Evolutionary conservation across 2,888 invertebrate genomes (phyloP).

Genomic region (Zaprionus obscuricornis): DNA sequence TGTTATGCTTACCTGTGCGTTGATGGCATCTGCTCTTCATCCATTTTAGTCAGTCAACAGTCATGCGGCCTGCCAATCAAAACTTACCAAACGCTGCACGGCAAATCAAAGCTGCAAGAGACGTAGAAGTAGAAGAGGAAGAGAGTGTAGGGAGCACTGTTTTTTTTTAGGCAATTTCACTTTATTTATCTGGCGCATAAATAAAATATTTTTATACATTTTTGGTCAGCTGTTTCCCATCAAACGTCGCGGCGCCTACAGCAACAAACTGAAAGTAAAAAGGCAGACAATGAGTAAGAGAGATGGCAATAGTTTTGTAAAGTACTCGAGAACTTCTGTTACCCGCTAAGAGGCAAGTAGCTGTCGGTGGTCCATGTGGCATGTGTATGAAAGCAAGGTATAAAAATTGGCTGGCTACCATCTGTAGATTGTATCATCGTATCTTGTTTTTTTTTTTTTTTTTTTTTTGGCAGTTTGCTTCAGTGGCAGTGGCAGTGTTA

Average conservation of each 20-base stretch:
- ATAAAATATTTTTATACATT: constrained; percentile 69
- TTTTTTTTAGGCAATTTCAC: constrained; percentile 35
- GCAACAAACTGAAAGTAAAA: not conserved
- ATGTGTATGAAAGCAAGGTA: too few relatives aligned
- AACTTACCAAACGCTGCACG: constrained; percentile 1
- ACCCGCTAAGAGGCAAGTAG: too few relatives aligned
- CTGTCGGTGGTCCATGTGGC: constrained; percentile 58
- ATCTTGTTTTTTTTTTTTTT: constrained; percentile 17
- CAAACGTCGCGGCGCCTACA: constrained; percentile 68
- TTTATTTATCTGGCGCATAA: constrained; percentile 72
- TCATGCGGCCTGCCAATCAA: constrained; percentile 65
- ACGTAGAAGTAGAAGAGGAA: too few relatives aligned
- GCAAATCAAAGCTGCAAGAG: constrained; percentile 5
- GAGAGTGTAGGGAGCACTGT: too few relatives aligned
- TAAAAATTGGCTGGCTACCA: not conserved
- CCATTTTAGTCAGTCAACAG: constrained; percentile 20
- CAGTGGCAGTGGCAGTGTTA: constrained; percentile 18
- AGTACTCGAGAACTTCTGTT: too few relatives aligned
- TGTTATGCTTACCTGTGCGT: too few relatives aligned
- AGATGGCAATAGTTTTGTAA: constrained; percentile 10
- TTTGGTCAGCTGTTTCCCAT: constrained; percentile 74
- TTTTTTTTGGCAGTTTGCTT: not conserved
- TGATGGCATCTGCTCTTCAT: constrained; percentile 50
- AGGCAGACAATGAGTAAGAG: constrained; percentile 10
- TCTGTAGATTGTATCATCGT: constrained; percentile 60